phyloP scores from a whole-genome alignment of 2,888 invertebrate species.

The Trissolcus japonicus region DNA sequence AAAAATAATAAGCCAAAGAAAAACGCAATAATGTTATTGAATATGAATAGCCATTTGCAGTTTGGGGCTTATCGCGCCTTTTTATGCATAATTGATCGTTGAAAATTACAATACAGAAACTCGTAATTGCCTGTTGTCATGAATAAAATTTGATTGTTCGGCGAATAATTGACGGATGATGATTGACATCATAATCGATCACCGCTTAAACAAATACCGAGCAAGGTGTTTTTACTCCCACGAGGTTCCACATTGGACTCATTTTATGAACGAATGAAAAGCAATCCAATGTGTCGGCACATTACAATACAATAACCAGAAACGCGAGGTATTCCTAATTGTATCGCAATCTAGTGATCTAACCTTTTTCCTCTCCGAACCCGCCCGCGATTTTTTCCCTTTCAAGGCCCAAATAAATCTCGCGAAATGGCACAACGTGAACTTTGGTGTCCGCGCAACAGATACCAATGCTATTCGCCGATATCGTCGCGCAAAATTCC shows the following conservation, averaged over 20 bases:
- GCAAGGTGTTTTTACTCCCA: conserved; percentile 23
- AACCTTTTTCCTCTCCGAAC: conserved; percentile 43
- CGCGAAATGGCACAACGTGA: conserved; percentile 55
- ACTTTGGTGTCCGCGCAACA: conserved; percentile 45
- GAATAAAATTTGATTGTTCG: background rate
- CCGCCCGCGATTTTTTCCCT: conserved; percentile 48
- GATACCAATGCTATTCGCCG: conserved; percentile 32
- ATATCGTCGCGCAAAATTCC: conserved; percentile 24
- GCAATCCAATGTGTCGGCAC: conserved; percentile 6
- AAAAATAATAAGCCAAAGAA: too few species aligned
- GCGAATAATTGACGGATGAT: conserved; percentile 1
- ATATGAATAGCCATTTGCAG: too few species aligned
- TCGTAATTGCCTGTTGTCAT: too few species aligned
- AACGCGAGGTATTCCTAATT: conserved; percentile 42
- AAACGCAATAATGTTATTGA: too few species aligned
- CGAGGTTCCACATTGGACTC: conserved; percentile 8
- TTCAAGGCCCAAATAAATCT: conserved; percentile 58
- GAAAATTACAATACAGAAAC: too few species aligned
- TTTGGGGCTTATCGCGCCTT: too few species aligned
- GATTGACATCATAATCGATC: conserved; percentile 15
- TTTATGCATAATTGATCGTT: too few species aligned
- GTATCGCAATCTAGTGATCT: conserved; percentile 52
- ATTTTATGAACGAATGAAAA: conserved; percentile 7
- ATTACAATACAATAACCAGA: conserved; percentile 39
- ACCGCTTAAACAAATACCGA: conserved; percentile 18